These are phyloP conservation scores for Cryptophagus acutangulus DNA, from an alignment of 2,888 invertebrate genomes.

Conservation along the genomic window DNA sequence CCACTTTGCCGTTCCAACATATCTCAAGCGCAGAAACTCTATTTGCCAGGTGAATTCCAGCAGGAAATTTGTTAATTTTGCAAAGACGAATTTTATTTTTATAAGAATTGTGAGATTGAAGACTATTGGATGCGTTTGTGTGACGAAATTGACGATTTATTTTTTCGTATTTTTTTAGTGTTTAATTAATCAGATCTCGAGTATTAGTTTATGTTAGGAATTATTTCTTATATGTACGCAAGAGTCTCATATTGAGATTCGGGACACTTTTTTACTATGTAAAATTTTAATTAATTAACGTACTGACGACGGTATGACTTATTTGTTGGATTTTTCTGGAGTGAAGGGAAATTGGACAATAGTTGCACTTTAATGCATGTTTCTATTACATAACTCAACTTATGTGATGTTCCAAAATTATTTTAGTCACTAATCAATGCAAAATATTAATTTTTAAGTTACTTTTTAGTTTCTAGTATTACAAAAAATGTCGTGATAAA, in stretches of 20 bases:
- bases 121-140: conserved; percentile 12
- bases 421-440: conserved; percentile 34
- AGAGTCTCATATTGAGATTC: conserved; percentile 42
- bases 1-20: conserved; percentile 72
- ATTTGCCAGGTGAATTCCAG: conserved; percentile 59
- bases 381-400: too few relatives aligned
- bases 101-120: conserved; percentile 15
- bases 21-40: conserved; percentile 65
- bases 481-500: conserved; percentile 22
- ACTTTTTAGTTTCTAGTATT: conserved; percentile 17
- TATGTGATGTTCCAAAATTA: too few relatives aligned
- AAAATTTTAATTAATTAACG: conserved; percentile 30
- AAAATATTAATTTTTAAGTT: conserved; percentile 24
- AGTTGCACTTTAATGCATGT: too few relatives aligned
- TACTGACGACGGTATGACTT: too few relatives aligned
- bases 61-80: conserved; percentile 12
- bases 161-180: conserved; percentile 9
- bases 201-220: conserved; percentile 9
- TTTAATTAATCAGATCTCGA: conserved; percentile 15
- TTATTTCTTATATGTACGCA: conserved; percentile 5
- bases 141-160: too few relatives aligned
- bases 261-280: conserved; percentile 36
- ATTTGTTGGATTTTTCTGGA: too few relatives aligned
- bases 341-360: too few relatives aligned
- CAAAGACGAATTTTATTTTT: conserved; percentile 17